Percentiles rank a stretch among this genome's conserved stretches.
Evolutionary conservation across 2,797 vertebrate genomes (phyloP).

Genomic region (Glossophaga mutica): DNA sequence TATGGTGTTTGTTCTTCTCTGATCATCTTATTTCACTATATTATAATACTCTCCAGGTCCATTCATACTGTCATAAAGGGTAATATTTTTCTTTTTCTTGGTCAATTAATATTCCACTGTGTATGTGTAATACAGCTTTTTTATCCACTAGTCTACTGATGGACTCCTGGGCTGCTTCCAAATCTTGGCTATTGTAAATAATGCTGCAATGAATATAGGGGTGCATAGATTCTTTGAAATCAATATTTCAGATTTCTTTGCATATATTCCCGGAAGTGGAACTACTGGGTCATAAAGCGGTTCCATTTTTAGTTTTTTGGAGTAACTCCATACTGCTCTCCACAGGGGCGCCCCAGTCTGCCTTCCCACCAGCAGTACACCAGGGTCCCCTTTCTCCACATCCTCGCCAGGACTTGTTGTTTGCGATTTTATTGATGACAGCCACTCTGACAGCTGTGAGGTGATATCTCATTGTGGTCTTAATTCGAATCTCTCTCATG

Average conservation of each 20-base stretch:
- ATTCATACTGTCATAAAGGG: background rate
- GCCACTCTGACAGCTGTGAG: background rate
- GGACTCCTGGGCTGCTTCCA: background rate
- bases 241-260: background rate
- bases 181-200: background rate
- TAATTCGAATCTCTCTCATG: background rate
- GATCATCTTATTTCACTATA: no score
- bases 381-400: background rate
- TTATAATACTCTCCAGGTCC: background rate
- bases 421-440: fast-evolving
- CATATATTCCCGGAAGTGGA: background rate
- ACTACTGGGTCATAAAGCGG: background rate
- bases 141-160: background rate
- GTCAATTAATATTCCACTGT: background rate
- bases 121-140: background rate
- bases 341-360: background rate
- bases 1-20: background rate
- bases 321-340: fast-evolving
- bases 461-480: background rate
- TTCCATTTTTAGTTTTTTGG: background rate
- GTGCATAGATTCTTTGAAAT: background rate
- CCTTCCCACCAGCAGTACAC: background rate
- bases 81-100: no score
- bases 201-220: fast-evolving
- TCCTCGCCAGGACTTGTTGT: background rate